Evolutionary conservation across 1,140 invertebrate genomes (phyloP), one percentile per base, ranked within the genome.

Genomic region (Medauroidea extradentata): DNA sequence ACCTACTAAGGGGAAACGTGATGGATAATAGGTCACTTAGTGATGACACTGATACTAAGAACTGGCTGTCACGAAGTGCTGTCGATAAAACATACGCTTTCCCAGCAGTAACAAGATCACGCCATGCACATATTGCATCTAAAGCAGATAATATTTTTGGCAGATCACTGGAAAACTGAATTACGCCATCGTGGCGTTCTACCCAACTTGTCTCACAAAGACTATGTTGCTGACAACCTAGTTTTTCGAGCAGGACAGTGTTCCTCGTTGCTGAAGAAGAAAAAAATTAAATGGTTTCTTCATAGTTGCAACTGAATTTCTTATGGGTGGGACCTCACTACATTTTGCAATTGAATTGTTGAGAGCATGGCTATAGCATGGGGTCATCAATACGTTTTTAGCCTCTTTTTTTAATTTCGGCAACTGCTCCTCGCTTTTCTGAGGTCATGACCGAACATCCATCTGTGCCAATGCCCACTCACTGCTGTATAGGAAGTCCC

Each of bases 401-500:
- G 59, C 63, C 41, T 58, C 46, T 44, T 61, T 64, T n/a, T 44
- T 16, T 11, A 38, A 48, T 50, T 63, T 63, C 59, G 50, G 43
- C 23, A 50, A 65, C 61, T 21, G 65, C 64, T 7, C 67, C 67
- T 42, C 48, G 42, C 41, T 43, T 27, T 53, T 68, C 63, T n/a
- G 64, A 67, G 16, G 43, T 38, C 67, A 69, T 69, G 2, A 67
- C 63, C 8, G 53, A 58, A 50, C 69, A 71, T 43, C 58, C 57
- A 57, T 69, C 66, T 16, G 68, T 66, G 11, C 66, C 64, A 43
- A 66, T 65, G 7, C 57, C 57, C 24, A 58, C 38, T 58, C 68
- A 71, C 25, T 57, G 49, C 5, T 54, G 53, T 23, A 64, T 23
- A 59, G 53, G 21, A 70, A 13, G 34, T 58, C 23, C 51, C 63